Base-by-base conservation (phyloP, 2,888 invertebrate genomes). In the Pheosia tremula region DNA sequence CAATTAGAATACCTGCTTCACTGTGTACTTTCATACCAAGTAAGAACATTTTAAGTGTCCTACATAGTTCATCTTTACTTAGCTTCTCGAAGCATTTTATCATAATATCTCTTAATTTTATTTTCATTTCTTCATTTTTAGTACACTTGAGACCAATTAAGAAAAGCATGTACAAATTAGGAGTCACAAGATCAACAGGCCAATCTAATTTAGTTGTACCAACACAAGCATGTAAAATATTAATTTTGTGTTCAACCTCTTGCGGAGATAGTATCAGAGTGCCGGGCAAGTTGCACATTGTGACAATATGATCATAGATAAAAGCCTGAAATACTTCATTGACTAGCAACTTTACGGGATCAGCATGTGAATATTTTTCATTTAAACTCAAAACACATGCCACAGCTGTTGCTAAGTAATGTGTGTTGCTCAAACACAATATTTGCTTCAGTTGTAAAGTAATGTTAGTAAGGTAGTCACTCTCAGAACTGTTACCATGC, bases 371-470 rank as follows among this genome's bases (percentile, higher is more conserved):
- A 81, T 95, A 94, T 57, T 87, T 90, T 58, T 94, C 90, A 77
- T 93, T 87, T 41, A 96, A 83, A 62, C 83, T 85, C 67, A 94
- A 87, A 4, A 95, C 88, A 81, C 95, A 96, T 43, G 93, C 87
- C 38, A 94, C 91, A 59, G 95, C 95, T 61, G 96, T 89, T 36
- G 88, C 78, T 58, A 91, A 74, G 60, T 93, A 91, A 73, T 94
- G 90, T 49, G 87, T 82, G 63, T 90, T 90, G 64, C 90, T 91
- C 37, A 86, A 77, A 47, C 78, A 74, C 36, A 95, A 72, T 74
- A 96, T 89, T 62, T 91, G 82, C 11, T 89, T 75, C 24, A 96
- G 74, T 85, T 96, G 95, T 54, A 82, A 75, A 72, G 91, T 92
- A 60, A 95, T 94, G 70, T 94, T 94, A 54, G 74, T 73, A n/a